phyloP scores from a whole-genome alignment of 2,797 vertebrate genomes.

The Onychomys arenicola region DNA sequence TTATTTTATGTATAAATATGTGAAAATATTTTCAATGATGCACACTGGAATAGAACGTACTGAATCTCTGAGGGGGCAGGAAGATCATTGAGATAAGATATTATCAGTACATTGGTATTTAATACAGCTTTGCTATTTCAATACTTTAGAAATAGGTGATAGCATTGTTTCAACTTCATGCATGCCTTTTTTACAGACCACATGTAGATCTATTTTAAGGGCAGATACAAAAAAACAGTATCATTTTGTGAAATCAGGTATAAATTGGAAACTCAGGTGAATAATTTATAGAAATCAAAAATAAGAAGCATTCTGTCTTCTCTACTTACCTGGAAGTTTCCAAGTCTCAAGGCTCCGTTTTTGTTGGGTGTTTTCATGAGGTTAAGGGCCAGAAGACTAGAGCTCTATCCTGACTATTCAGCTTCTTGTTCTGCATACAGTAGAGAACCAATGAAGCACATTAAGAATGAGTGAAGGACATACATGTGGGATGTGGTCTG shows the following conservation, averaged over 20 bases:
- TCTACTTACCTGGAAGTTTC: constrained; percentile 29
- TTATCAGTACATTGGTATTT: not conserved
- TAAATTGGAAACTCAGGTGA: constrained; percentile 56
- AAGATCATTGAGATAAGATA: constrained; percentile 37
- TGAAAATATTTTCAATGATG: constrained; percentile 57
- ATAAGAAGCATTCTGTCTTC: not conserved
- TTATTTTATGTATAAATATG: constrained; percentile 62
- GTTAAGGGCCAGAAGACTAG: not conserved
- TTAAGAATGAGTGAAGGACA: constrained; percentile 27
- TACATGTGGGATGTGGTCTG: not conserved
- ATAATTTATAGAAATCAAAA: constrained; percentile 38
- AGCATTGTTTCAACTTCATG: constrained; percentile 45
- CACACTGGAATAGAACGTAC: constrained; percentile 25
- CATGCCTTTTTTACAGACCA: not conserved
- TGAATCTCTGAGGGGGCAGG: constrained; percentile 14
- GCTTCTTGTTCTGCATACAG: not conserved
- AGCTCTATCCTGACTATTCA: not conserved
- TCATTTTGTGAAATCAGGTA: constrained; percentile 32
- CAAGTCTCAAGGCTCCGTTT: constrained; percentile 14
- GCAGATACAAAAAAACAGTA: constrained; percentile 47
- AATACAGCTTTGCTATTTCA: constrained; percentile 48
- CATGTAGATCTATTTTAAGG: constrained; percentile 26
- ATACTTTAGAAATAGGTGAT: constrained; percentile 12
- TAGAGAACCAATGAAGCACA: not conserved
- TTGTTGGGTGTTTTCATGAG: not conserved